Percentiles rank a stretch among this genome's conserved stretches.
Conservation (phyloP, 1,140 invertebrate species). For the Halictus rubicundus region DNA sequence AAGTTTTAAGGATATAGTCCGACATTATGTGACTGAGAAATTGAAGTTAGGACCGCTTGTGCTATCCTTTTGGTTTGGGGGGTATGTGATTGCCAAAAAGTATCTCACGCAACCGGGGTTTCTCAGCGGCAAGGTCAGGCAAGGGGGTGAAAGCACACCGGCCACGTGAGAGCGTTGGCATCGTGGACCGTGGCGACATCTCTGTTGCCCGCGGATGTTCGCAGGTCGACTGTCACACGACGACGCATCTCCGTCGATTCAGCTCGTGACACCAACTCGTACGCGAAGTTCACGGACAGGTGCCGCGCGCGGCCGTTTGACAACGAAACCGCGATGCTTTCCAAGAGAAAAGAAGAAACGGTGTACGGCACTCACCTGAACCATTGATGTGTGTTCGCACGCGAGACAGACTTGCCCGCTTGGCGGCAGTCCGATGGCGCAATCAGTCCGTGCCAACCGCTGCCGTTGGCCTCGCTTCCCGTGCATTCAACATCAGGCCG, state of each 20-base stretch:
- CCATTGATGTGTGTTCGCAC: slow-evolving; percentile 74
- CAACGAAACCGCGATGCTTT: too few relatives aligned
- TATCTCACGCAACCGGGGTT: too few relatives aligned
- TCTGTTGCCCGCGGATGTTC: neutral
- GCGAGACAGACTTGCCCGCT: slow-evolving; percentile 60
- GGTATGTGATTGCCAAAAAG: too few relatives aligned
- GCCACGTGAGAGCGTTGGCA: slow-evolving; percentile 24
- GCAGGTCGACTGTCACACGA: slow-evolving; percentile 1
- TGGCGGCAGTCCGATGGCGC: slow-evolving; percentile 58
- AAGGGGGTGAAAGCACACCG: neutral
- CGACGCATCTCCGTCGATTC: neutral
- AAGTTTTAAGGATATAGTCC: too few relatives aligned
- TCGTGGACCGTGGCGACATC: slow-evolving; percentile 50
- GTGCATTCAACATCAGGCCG: slow-evolving; percentile 61
- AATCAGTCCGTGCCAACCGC: slow-evolving; percentile 59
- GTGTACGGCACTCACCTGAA: slow-evolving; percentile 69
- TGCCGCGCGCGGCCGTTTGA: too few relatives aligned
- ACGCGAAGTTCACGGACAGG: too few relatives aligned
- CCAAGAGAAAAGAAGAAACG: neutral
- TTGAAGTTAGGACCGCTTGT: too few relatives aligned
- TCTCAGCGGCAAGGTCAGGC: neutral
- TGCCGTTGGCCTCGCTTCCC: slow-evolving; percentile 60
- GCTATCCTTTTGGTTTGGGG: too few relatives aligned
- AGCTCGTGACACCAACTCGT: neutral
- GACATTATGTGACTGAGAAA: too few relatives aligned